Evolutionary conservation across 2,797 vertebrate species (phyloP).

Genomic region (Muscicapa comitata): DNA sequence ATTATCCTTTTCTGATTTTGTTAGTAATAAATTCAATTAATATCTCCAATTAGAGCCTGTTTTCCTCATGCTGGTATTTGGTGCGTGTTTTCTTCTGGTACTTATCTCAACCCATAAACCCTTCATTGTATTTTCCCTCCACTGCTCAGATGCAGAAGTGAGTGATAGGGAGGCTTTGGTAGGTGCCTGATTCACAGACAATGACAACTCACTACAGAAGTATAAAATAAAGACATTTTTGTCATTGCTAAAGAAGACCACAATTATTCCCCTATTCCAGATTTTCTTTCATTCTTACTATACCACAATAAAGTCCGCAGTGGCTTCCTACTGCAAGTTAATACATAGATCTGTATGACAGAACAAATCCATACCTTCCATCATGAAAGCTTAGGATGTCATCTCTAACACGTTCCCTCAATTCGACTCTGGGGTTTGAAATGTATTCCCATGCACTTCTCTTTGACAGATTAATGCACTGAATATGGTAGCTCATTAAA

Average conservation of each 20-base stretch:
- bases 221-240: neutral
- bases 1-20: neutral
- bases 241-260: neutral
- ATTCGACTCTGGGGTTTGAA: neutral
- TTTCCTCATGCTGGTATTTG: neutral
- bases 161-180: neutral
- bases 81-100: neutral
- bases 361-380: neutral
- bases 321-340: neutral
- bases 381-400: neutral
- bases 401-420: neutral
- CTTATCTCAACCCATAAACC: neutral
- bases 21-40: neutral
- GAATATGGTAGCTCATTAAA: conserved; percentile 37
- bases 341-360: neutral
- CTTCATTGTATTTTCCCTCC: neutral
- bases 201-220: neutral
- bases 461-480: conserved; percentile 43
- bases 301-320: neutral
- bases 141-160: rapidly evolving
- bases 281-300: neutral
- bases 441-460: conserved; percentile 17
- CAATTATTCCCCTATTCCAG: neutral
- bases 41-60: neutral
- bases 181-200: neutral